Evolutionary conservation across 2,113 vertebrate genomes (phyloP), one percentile per base, ranked within the genome.

Genomic region (Rhinichthys klamathensis): DNA sequence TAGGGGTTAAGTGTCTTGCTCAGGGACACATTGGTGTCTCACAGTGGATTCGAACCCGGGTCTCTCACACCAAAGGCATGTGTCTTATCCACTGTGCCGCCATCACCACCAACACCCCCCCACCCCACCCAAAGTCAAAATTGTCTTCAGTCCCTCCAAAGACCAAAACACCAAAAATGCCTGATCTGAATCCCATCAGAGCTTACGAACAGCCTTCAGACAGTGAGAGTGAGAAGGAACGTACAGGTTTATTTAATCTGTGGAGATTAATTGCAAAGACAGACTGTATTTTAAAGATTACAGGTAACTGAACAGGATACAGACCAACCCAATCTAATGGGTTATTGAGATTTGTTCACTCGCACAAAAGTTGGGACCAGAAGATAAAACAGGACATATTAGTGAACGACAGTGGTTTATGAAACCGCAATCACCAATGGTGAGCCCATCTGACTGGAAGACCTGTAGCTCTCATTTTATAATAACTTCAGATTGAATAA

Each of bases 161-260:
- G 54, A 56, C 54, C 18, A 56, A 21, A 56, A 56, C 54, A 23
- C 18, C 18, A 56, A 56, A 23, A 21, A 23, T 8, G 4, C 54
- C 16, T 7, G 51, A 54, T 21, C 60, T 63, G 38, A 70, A 67
- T 18, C 13, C 25, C 16, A 13, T 35, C 35, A 27, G 79, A 67
- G 16, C 35, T 41, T 23, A 8, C 8, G 27, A 38, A 27, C 70
- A 23, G 61, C 75, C 6, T 3, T 88, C 90, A 46, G 88, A 90
- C 86, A 92, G 92, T 74, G 91, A 91, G 8, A 93, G 92, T 10
- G 92, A 93, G 85, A 92, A 93, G 74, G n/a, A 27, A 61, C 38
- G 54, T 69, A 30, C 69, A 90, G 91, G 92, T 94, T 87, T 3
- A 72, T 65, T 44, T 25, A 16, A 15, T 63, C 11, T 44, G 58